Evolutionary conservation across 2,113 vertebrate species (phyloP).

Genomic region (Rousettus leschenaultii): DNA sequence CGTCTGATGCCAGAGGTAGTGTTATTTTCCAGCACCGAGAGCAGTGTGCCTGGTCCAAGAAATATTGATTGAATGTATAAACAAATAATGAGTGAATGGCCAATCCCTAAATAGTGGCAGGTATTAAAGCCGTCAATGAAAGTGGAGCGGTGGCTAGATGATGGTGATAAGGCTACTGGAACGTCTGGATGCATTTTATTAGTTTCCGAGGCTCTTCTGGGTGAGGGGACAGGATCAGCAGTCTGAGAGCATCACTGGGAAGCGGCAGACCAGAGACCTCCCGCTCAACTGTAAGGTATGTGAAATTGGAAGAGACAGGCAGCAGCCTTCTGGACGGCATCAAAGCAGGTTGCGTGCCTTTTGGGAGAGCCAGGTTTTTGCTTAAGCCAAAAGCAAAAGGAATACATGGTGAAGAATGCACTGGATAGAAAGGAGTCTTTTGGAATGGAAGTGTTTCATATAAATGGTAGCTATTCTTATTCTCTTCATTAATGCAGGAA

Average conservation of each 20-base stretch:
- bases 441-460: background rate
- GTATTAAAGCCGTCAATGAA: background rate
- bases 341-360: background rate
- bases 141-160: background rate
- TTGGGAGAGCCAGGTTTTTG: background rate
- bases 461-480: background rate
- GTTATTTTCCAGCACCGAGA: background rate
- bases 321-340: background rate
- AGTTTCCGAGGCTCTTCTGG: background rate
- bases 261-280: fast-evolving
- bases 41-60: background rate
- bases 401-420: background rate
- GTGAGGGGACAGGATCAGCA: background rate
- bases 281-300: fast-evolving
- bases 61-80: background rate
- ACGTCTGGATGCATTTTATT: background rate
- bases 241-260: fast-evolving
- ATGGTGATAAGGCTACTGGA: background rate
- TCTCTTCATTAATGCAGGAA: background rate
- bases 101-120: background rate
- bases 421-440: background rate
- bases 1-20: background rate
- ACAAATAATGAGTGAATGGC: background rate
- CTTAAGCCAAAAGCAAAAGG: background rate
- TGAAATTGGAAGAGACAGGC: background rate